Conservation (phyloP, 2,113 vertebrate genomes). For the Ceyx melanurus region DNA sequence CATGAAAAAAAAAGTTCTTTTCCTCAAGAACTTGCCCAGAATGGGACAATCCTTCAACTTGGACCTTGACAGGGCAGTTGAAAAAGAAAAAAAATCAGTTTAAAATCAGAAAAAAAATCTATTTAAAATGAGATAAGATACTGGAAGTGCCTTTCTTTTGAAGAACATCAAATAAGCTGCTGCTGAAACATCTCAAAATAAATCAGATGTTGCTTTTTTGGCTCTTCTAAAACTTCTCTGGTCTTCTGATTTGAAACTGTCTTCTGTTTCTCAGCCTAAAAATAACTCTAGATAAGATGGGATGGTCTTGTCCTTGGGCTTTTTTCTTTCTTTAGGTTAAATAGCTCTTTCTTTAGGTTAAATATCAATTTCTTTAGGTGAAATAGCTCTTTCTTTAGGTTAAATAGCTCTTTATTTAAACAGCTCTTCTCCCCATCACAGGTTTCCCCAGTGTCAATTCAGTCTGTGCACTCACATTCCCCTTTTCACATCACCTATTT, state of each 20-base stretch:
- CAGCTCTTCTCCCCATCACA: background rate
- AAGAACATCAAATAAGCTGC: background rate
- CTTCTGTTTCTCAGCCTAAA: background rate
- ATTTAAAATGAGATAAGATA: background rate
- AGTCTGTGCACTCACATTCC: background rate
- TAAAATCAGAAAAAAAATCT: background rate
- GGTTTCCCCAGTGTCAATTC: background rate
- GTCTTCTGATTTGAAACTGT: background rate
- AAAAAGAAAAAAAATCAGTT: background rate
- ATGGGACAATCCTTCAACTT: background rate
- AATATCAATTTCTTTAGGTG: background rate
- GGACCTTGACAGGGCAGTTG: background rate
- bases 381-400: background rate
- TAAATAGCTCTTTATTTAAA: background rate
- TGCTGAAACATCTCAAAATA: background rate
- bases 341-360: background rate
- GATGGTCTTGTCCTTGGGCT: background rate
- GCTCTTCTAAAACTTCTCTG: background rate
- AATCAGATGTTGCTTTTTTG: background rate
- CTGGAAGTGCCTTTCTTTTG: background rate
- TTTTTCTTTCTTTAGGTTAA: background rate
- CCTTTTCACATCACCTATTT: background rate
- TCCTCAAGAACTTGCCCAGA: background rate
- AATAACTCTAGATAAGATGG: background rate
- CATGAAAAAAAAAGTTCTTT: background rate